These are phyloP conservation scores for Rhinoderma darwinii DNA, from an alignment of 2,113 vertebrate genomes.

Conservation along the genomic window DNA sequence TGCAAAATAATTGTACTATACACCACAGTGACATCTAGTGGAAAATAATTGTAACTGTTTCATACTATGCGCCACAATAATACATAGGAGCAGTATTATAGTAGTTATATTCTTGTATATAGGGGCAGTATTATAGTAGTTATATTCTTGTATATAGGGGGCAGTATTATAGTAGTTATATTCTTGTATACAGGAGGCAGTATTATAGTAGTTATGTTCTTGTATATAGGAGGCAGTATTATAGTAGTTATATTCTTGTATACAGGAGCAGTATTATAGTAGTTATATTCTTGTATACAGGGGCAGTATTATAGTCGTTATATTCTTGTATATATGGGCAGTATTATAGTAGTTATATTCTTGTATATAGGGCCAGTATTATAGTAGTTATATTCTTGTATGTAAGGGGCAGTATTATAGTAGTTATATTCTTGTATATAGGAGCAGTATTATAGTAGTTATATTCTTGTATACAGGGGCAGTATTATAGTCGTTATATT, in stretches of 20 bases:
- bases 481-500: constrained; percentile 20
- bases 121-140: constrained; percentile 2
- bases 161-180: constrained; percentile 12
- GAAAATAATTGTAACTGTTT: neutral
- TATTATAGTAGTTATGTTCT: constrained; percentile 14
- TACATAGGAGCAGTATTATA: neutral
- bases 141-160: constrained; percentile 2
- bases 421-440: constrained; percentile 19
- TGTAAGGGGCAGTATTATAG: neutral
- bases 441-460: constrained; percentile 14
- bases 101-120: constrained; percentile 4
- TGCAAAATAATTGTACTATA: neutral
- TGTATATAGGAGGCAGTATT: neutral
- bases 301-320: too few species aligned
- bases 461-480: neutral
- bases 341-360: constrained; percentile 1
- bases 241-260: constrained; percentile 25
- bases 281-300: too few species aligned
- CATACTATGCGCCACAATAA: too few species aligned
- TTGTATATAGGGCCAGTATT: neutral
- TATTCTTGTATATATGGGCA: too few species aligned
- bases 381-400: constrained; percentile 10
- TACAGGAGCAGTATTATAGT: constrained; percentile 2
- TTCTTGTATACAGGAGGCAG: constrained; percentile 8
- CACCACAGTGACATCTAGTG: neutral